Evolutionary conservation across 2,797 vertebrate species (phyloP), one percentile per base, ranked within the genome.

Genomic region (Scolopax rusticola): DNA sequence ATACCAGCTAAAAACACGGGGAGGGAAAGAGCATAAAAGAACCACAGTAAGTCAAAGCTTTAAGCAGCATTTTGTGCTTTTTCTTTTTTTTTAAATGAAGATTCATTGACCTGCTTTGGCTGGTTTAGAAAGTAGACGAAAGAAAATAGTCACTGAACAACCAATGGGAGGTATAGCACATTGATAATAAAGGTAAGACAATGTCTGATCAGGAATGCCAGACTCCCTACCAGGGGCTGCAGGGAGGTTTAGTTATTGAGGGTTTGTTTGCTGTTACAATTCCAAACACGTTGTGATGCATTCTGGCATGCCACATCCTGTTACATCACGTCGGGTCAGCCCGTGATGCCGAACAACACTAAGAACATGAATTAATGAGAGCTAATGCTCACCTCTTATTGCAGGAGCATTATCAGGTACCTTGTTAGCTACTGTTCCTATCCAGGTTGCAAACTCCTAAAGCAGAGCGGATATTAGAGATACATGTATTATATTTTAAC

Each of bases 311-410:
- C 43, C 91, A 95, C 82, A 77, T 92, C 84, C 81, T 84, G 74
- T 93, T 96, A 95, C 59, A 94, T 94, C 93, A 60, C 6, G 5
- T 91, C 1, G 3, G 59, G 60, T 74, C 89, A 90, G 63, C 30
- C 64, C 0, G 3, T 23, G 85, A 80, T 86, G 40, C 78, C 15
- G 24, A 76, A 60, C 70, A 94, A 48, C 40, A 30, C 75, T 71
- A 59, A 94, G 70, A 96, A 87, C 71, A 59, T 64, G 80, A 92
- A 80, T 96, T 96, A 90, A 84, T 84, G 75, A 92, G 79, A 92
- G n/a, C 47, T 93, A 89, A 94, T 56, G 60, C 68, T 91, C 65
- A 50, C 67, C 54, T 84, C 32, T 51, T 92, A 28, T 27, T 90
- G 68, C 27, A 24, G 51, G 61, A 90, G 56, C 47, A 11, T 95